A percentile compares a stretch with the other conserved stretches of the same genome.
phyloP scores from a whole-genome alignment of 92 coral and sea anemone species.

The Palythoa grandis region DNA sequence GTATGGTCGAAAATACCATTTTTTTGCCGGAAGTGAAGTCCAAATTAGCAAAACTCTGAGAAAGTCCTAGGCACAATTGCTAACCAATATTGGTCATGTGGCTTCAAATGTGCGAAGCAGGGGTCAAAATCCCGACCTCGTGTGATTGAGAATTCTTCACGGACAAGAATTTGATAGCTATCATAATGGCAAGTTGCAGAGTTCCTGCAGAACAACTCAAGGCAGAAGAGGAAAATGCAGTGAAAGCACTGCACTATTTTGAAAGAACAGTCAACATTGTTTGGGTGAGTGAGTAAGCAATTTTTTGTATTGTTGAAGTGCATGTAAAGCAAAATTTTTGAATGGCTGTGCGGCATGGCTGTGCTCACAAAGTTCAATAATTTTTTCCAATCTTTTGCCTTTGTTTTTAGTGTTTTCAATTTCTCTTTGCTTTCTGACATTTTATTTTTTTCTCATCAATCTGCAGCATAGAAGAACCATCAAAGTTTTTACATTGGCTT shows the following conservation, averaged over 20 bases:
- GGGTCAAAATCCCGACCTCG: too few relatives aligned
- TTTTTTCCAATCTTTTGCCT: constrained; percentile 5
- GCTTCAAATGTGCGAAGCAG: too few relatives aligned
- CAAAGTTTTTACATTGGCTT: not conserved
- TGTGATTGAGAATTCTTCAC: too few relatives aligned
- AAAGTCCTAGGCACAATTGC: not conserved
- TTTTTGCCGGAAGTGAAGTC: not conserved
- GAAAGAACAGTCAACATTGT: not conserved
- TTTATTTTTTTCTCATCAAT: not conserved
- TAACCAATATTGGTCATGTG: not conserved
- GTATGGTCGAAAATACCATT: not conserved
- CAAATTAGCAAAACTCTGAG: not conserved
- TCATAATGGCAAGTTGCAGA: not conserved
- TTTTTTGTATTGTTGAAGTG: constrained; percentile 1
- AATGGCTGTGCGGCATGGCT: not conserved
- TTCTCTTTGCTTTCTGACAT: not conserved
- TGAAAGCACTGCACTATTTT: not conserved
- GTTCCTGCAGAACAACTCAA: not conserved
- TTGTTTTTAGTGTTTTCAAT: not conserved
- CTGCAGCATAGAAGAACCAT: not conserved
- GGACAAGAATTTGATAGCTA: too few relatives aligned
- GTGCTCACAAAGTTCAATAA: constrained; percentile 3
- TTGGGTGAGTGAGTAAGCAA: constrained; percentile 2
- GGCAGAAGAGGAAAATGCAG: not conserved
- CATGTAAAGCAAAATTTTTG: not conserved